Evolutionary conservation across 2,797 vertebrate species (phyloP).

Genomic region (Acanthopagrus latus): DNA sequence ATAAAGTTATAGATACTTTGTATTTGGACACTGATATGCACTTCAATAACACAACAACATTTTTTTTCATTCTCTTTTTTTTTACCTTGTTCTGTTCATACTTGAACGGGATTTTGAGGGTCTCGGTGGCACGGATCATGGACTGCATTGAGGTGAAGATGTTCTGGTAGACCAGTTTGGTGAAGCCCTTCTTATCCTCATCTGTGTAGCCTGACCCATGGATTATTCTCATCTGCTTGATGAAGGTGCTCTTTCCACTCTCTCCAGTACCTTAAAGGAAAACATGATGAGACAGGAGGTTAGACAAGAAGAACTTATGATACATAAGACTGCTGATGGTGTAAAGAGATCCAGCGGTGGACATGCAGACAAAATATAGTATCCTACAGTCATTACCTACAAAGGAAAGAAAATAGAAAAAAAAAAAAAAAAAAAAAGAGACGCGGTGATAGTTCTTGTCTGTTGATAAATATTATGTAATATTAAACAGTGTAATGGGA

Average conservation of each 20-base stretch:
- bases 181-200: slow-evolving; percentile 97
- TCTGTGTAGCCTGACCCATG: slow-evolving; percentile 98
- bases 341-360: neutral
- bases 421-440: neutral
- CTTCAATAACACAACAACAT: neutral
- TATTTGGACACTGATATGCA: neutral
- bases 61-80: neutral
- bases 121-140: slow-evolving; percentile 98
- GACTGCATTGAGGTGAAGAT: slow-evolving; percentile 99
- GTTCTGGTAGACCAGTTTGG: slow-evolving; percentile 98
- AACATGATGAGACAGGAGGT: neutral
- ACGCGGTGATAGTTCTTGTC: neutral
- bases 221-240: slow-evolving; percentile 99
- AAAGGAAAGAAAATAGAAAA: neutral
- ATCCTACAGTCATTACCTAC: neutral
- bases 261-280: slow-evolving; percentile 92
- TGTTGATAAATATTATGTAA: neutral
- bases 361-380: neutral
- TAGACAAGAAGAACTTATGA: neutral
- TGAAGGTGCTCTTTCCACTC: slow-evolving; percentile 99
- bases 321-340: neutral
- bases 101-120: slow-evolving; percentile 95
- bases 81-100: slow-evolving; percentile 94
- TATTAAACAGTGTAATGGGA: neutral
- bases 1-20: too few relatives aligned